Percentiles rank a stretch among this genome's conserved stretches.
These are phyloP conservation scores for Protophormia terraenovae DNA, from an alignment of 2,888 invertebrate species.

Conservation along the genomic window DNA sequence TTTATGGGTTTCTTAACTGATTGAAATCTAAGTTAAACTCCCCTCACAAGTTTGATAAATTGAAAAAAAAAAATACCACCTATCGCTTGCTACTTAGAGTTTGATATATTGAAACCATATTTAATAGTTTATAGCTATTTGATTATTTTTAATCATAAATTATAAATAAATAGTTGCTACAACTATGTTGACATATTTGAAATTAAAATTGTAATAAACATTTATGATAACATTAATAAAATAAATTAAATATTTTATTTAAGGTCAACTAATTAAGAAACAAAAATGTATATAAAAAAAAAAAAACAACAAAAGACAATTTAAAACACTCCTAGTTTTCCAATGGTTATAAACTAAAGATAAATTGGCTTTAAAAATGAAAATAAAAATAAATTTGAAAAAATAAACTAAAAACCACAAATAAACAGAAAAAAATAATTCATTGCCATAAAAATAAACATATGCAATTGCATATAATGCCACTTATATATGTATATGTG, in stretches of 20 bases:
- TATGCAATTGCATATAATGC: neutral
- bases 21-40: no score
- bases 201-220: neutral
- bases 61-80: no score
- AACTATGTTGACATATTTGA: neutral
- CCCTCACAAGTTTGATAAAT: no score
- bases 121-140: no score
- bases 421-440: constrained; percentile 23
- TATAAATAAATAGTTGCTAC: neutral
- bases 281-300: no score
- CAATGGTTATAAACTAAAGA: neutral
- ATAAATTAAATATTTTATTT: constrained; percentile 19
- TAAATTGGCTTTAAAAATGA: neutral
- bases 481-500: neutral
- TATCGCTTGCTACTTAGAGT: no score
- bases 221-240: no score
- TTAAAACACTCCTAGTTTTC: constrained; percentile 63
- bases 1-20: no score
- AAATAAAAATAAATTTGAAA: neutral
- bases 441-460: constrained; percentile 14
- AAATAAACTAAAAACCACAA: constrained; percentile 25
- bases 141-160: neutral
- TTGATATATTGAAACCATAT: no score
- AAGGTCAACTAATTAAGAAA: constrained; percentile 55
- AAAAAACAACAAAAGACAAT: constrained; percentile 30